A percentile compares a stretch with the other conserved stretches of the same genome.
Evolutionary conservation across 2,113 vertebrate genomes (phyloP).

Genomic region (Acrocephalus kingi): DNA sequence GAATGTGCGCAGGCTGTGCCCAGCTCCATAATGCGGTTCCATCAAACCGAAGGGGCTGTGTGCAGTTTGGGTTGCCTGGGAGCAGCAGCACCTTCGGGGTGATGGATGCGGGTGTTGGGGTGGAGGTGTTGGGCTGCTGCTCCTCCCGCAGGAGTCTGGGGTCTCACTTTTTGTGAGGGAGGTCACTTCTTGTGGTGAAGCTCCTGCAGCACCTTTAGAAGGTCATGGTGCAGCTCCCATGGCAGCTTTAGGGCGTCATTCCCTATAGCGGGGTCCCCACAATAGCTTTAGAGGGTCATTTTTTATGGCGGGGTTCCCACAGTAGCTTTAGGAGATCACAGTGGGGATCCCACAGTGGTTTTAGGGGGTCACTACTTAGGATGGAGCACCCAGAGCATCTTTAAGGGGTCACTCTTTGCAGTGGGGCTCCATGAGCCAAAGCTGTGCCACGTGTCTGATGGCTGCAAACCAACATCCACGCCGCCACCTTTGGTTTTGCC

Average conservation of each 20-base stretch:
- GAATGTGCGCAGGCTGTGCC: not conserved
- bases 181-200: fast-evolving
- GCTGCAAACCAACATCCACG: fast-evolving
- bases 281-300: not conserved
- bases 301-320: not conserved
- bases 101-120: not conserved
- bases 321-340: fast-evolving
- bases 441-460: not conserved
- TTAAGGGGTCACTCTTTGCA: fast-evolving
- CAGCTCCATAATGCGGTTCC: not conserved
- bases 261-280: fast-evolving
- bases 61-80: not conserved
- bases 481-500: not conserved
- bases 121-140: not conserved
- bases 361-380: not conserved
- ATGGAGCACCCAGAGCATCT: not conserved
- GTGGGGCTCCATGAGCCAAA: not conserved
- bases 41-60: not conserved
- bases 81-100: not conserved
- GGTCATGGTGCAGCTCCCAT: not conserved
- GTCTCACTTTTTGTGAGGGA: not conserved
- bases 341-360: not conserved
- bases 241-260: not conserved
- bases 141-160: not conserved
- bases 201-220: not conserved